These are phyloP conservation scores for Trachops cirrhosus DNA, from an alignment of 2,797 vertebrate genomes.

Conservation along the genomic window DNA sequence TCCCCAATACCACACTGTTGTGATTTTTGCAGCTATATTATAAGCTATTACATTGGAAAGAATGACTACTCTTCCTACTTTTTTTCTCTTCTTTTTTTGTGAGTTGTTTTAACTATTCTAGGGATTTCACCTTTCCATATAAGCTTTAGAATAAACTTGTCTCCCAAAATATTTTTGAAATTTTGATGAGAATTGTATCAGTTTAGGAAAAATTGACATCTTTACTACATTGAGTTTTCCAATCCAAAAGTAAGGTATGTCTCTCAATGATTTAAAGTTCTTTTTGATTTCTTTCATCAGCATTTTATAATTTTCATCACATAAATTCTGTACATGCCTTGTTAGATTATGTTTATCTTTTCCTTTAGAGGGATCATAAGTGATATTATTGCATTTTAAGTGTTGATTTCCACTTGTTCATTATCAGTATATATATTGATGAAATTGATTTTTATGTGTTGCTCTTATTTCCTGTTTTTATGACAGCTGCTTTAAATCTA, in stretches of 20 bases:
- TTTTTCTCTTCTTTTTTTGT: background rate
- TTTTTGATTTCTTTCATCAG: background rate
- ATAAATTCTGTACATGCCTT: background rate
- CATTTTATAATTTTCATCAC: background rate
- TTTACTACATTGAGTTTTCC: background rate
- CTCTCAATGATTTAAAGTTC: background rate
- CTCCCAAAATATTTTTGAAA: background rate
- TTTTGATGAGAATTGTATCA: background rate
- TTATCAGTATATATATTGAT: background rate
- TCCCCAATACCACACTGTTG: background rate
- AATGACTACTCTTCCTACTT: background rate
- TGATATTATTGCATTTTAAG: background rate
- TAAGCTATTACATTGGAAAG: background rate
- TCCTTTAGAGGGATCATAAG: background rate
- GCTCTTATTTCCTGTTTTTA: background rate
- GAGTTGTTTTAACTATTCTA: background rate
- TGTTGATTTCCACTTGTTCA: background rate
- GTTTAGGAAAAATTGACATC: background rate
- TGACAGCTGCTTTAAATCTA: background rate
- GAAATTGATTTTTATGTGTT: background rate
- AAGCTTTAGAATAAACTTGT: background rate
- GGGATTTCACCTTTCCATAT: background rate
- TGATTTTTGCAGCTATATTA: background rate
- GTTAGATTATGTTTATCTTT: background rate
- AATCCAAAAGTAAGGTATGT: background rate